Evolutionary conservation across 2,113 vertebrate species (phyloP), one percentile per base, ranked within the genome.

Genomic region (Oryzias woworae): DNA sequence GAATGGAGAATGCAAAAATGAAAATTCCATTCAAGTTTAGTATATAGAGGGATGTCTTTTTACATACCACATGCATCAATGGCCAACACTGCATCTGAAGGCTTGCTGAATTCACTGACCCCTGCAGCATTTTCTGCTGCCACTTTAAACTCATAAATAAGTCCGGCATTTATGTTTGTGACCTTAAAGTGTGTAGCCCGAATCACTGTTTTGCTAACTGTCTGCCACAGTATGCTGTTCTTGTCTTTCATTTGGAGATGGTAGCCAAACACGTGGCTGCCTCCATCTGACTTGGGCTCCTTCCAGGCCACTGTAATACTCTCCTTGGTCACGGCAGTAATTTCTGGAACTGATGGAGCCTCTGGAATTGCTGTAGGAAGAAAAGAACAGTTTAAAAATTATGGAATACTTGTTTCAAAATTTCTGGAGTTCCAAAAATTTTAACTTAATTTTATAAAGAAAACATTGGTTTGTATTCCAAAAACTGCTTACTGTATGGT

Each of bases 81-180:
- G 62, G 97, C 97, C 77, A 99, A 88, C 50, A 98, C 96, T 62
- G 95, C 91, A 83, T 98, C 96, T 41, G 97, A 98, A 60, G 91
- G 58, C 76, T 93, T 95, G 87, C 96, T 98, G 75, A 95, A 89
- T 84, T 93, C 93, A 82, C 97, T 94, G 81, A 95, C 56, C 43
- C 97, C 97, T 78, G 97, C 97, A 66, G 96, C 94, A 67, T 99
- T 99, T 92, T 96, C 95, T 82, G 97, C 96, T 80, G 93, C 94
- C 31, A 98, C 95, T 83, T 95, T 95, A 80, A 99, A 99, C 92
- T 99, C 97, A 82, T 98, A 99, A 84, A 98, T 97, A 18, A 99
- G 94, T 49, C 97, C 97, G 73, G 94, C 89, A 0, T 85, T 94
- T 77, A 99, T 91, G 22, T 90, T 94, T 53, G 92, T 92, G 67